Base-by-base conservation (phyloP, 2,888 invertebrate genomes). In the Microctonus hyperodae region DNA sequence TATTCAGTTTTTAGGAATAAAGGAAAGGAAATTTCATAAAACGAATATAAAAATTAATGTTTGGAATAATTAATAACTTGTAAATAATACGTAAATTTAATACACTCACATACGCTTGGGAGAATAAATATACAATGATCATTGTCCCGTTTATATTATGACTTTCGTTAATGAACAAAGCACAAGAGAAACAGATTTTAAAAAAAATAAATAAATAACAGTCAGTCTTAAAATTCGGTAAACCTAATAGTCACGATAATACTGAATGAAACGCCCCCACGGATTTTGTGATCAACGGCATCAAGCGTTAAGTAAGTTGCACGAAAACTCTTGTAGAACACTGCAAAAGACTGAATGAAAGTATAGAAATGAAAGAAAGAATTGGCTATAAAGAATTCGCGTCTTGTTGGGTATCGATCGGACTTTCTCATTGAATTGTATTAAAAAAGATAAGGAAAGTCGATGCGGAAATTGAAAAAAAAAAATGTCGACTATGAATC, bases 241-340 rank as follows among this genome's bases (percentile, higher is more conserved):
- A 67, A 68, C 55, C 61, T 16, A 31, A 51, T 28, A 28, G 55
- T 50, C 57, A 37, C 57, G 57, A 57, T 64, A 33, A 44, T 33
- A n/a, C n/a, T 48, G 57, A 64, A 64, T 64, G 48, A 56, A 64
- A 56, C 48, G 57, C 48, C 10, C 23, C n/a, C 16, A 55, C 33
- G 31, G 31, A 31, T 55, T 55, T 55, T 55, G 55, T 55, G 55
- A 55, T 55, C 16, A 16, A 16, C 55, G 55, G 28, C 13, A 55
- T 1, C 55, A 16, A 55, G n/a, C 31, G 33, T 13, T 11, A 53
- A 44, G 16, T 16, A 44, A 44, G 44, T 44, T 44, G 44, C 44
- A 44, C 44, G 44, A 44, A n/a, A 44, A 7, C 44, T 44, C 16
- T 44, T 16, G 44, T 44, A 44, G 16, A 44, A 44, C 44, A 44